phyloP scores from a whole-genome alignment of 2,888 invertebrate genomes.

The Cecidostiba fungosa region DNA sequence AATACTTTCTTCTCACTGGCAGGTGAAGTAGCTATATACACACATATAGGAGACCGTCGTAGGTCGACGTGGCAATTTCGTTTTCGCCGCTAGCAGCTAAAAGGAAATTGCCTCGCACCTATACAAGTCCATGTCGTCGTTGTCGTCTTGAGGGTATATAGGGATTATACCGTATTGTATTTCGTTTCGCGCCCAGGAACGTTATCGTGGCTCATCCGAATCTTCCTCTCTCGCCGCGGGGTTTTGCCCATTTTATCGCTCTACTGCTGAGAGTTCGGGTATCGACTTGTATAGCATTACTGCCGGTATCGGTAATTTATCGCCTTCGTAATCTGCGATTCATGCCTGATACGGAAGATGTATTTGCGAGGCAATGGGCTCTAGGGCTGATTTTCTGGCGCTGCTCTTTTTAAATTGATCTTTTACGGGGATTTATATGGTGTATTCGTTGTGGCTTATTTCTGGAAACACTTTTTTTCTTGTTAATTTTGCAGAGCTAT shows the following conservation, averaged over 20 bases:
- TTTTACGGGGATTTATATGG: neutral
- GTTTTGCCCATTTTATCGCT: neutral
- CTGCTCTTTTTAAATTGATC: neutral
- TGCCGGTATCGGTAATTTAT: neutral
- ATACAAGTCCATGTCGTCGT: neutral
- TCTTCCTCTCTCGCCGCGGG: neutral
- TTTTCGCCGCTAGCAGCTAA: neutral
- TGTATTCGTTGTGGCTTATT: too few species aligned
- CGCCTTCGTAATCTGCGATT: conserved; percentile 10
- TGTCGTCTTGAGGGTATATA: neutral
- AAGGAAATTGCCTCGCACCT: neutral
- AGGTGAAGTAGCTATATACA: too few species aligned
- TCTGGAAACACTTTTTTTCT: too few species aligned
- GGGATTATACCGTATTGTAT: neutral
- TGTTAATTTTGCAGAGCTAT: too few species aligned
- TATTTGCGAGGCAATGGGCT: neutral
- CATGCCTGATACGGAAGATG: neutral
- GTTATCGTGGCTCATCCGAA: neutral
- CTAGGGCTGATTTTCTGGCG: neutral
- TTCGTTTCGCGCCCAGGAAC: neutral
- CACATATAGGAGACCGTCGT: neutral
- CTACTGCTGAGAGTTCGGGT: neutral
- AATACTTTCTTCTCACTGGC: too few species aligned
- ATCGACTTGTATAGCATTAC: neutral
- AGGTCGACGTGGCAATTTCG: neutral